Conservation (phyloP, 2,888 invertebrate genomes). For the Synergus itoensis region DNA sequence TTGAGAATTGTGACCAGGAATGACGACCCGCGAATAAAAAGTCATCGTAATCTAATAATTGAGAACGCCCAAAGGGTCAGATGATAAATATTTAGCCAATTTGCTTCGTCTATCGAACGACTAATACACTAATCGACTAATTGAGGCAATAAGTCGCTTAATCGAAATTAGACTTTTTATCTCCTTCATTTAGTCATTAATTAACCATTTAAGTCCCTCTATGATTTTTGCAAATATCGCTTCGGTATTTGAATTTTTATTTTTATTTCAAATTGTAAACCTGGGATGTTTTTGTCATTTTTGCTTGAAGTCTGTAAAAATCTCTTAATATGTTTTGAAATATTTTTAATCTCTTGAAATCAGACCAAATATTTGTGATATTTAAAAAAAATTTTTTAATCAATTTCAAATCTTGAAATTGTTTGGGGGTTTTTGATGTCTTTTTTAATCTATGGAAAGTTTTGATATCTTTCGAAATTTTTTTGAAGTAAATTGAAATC, state of each 20-base stretch:
- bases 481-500: no score
- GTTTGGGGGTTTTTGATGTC: no score
- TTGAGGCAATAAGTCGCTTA: constrained; percentile 18
- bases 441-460: no score
- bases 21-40: background rate
- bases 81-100: background rate
- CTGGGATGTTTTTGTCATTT: background rate
- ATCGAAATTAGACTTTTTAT: constrained; percentile 15
- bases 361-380: no score
- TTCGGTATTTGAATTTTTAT: background rate
- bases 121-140: constrained; percentile 27
- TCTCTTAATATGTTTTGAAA: no score
- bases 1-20: background rate
- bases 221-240: background rate
- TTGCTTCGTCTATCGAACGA: constrained; percentile 8
- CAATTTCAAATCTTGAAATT: no score
- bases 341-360: no score
- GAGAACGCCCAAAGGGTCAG: background rate
- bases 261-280: background rate
- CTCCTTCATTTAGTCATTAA: constrained; percentile 6
- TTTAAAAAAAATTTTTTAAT: no score
- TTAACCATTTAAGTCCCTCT: constrained; percentile 18
- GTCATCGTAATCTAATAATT: constrained; percentile 2
- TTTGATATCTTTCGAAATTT: no score
- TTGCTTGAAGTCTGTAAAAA: background rate